Conservation (phyloP, 2,113 vertebrate species). For the Stercorarius parasiticus region DNA sequence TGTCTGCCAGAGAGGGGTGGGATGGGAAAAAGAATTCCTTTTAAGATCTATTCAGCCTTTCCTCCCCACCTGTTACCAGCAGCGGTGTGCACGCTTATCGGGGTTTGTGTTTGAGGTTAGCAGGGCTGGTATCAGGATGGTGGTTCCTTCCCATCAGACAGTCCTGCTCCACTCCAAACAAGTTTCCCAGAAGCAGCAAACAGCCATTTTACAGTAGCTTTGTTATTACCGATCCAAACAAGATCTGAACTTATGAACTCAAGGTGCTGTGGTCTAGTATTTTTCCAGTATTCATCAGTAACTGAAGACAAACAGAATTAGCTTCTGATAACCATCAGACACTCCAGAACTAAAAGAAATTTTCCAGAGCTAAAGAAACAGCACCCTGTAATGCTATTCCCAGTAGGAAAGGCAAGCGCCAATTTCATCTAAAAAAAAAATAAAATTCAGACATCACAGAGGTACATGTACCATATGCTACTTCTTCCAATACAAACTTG, state of each 20-base stretch:
- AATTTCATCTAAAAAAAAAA: background rate
- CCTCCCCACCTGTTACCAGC: background rate
- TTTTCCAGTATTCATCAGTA: background rate
- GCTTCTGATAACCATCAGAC: background rate
- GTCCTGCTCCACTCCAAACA: background rate
- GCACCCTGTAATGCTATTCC: background rate
- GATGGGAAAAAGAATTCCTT: background rate
- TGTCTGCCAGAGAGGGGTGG: background rate
- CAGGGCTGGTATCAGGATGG: background rate
- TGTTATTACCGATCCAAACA: background rate
- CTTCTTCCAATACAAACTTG: conserved; percentile 50
- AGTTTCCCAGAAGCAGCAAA: background rate
- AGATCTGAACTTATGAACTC: background rate
- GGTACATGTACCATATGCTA: conserved; percentile 59
- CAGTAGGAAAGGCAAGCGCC: background rate
- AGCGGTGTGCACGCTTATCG: accelerated
- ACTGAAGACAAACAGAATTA: background rate
- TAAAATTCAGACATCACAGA: background rate
- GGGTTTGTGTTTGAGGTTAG: background rate
- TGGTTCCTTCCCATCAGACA: background rate
- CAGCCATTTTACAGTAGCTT: background rate
- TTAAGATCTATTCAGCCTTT: background rate
- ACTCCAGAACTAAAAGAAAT: background rate
- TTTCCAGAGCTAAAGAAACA: background rate
- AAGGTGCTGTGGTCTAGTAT: background rate